Evolutionary conservation across 1,140 invertebrate species (phyloP), one percentile per base, ranked within the genome.

Genomic region (Pseudomyrmex pallidus): DNA sequence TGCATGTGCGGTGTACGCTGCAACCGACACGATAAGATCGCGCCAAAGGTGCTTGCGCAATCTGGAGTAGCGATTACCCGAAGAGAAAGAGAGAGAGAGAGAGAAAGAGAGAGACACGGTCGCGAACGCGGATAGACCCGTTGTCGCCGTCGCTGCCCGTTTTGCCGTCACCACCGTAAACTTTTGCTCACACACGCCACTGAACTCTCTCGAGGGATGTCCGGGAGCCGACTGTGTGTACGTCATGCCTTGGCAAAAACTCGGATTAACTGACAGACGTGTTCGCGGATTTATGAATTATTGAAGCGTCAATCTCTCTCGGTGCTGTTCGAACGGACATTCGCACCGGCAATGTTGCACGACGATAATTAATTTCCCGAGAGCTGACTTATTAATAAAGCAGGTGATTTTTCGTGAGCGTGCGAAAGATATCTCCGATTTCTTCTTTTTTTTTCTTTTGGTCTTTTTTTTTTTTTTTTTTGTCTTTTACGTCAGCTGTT

Each of bases 31-130:
- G 87, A 89, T 89, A 89, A 89, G 88, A 89, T 89, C 87, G 82
- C 66, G 80, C 20, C 73, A 57, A 87, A 82, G 83, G 64, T 82
- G 68, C 83, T 89, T 89, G 88, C 85, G 88, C 88, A 89, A 89
- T 89, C 77, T 83, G 74, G 82, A 82, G 76, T 86, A 86, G 84
- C 84, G 87, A 89, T 89, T 89, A 86, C 80, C 74, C 68, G 56
- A 25, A 25, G 25, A 35, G 35, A 35, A 7, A 35, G 35, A 35
- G 35, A 35, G 25, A 25, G 0, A 25, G 35, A 35, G 73, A 25
- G 25, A 35, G 35, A 35, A 7, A 35, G 35, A 35, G 73, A 44
- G 73, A 83, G 83, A 46, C 76, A 87, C 63, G 82, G 25, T 88
- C 77, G 63, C 67, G 78, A 48, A 35, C 35, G 87, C 48, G 61